A percentile compares a stretch with the other conserved stretches of the same genome.
These are phyloP conservation scores for Sus cebifrons DNA, from an alignment of 2,797 vertebrate genomes.

Conservation along the genomic window DNA sequence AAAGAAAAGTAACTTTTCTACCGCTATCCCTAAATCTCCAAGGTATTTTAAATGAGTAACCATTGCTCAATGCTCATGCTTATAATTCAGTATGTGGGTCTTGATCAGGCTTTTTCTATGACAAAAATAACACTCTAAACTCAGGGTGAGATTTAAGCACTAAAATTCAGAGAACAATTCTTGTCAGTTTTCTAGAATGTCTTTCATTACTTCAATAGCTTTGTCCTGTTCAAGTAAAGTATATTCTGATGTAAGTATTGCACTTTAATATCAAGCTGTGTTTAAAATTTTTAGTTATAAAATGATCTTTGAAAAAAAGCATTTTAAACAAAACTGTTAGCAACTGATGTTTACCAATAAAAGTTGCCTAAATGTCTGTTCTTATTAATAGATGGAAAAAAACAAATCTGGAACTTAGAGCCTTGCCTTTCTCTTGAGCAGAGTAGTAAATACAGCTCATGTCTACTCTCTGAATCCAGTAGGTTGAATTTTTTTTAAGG, in stretches of 20 bases:
- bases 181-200: background rate
- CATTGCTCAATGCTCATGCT: background rate
- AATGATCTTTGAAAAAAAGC: background rate
- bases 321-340: conserved; percentile 19
- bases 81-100: background rate
- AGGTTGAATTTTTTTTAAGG: background rate
- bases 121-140: background rate
- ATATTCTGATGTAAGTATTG: conserved; percentile 12
- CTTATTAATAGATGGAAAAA: background rate
- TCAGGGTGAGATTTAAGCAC: background rate
- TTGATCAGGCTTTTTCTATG: conserved; percentile 24
- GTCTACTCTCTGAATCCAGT: background rate
- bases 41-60: background rate
- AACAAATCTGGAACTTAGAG: background rate
- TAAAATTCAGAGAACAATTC: background rate
- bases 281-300: conserved; percentile 19
- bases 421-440: background rate
- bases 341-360: conserved; percentile 19
- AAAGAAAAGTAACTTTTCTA: conserved; percentile 59
- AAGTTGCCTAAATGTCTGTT: background rate
- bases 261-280: background rate
- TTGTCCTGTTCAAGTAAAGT: background rate
- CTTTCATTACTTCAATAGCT: conserved; percentile 27
- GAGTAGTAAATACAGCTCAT: background rate
- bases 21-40: background rate